phyloP scores from a whole-genome alignment of 2,113 vertebrate species.

The Ahaetulla prasina region DNA sequence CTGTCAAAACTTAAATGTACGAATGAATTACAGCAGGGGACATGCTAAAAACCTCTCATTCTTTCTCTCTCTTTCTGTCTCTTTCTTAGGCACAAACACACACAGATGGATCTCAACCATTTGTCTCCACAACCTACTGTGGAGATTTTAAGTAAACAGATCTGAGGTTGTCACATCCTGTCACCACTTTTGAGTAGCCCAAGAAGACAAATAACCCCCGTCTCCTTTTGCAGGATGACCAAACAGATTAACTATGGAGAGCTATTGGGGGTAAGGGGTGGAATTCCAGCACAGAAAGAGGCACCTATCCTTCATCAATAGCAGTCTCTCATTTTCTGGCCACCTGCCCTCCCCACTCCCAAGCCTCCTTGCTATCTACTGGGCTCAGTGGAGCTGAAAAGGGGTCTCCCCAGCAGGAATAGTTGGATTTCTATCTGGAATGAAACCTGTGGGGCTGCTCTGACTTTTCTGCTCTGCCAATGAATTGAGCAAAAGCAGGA shows the following conservation, averaged over 20 bases:
- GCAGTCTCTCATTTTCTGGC: neutral
- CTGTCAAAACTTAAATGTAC: neutral
- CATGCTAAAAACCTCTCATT: neutral
- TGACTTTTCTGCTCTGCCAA: neutral
- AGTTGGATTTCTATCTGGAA: neutral
- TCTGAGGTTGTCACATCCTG: neutral
- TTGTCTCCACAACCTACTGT: neutral
- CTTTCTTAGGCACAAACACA: neutral
- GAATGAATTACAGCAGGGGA: neutral
- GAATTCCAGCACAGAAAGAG: neutral
- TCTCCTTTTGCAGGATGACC: constrained; percentile 14
- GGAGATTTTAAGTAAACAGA: neutral
- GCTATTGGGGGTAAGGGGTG: neutral
- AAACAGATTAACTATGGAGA: neutral
- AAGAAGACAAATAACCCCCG: constrained; percentile 14
- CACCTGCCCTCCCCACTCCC: neutral
- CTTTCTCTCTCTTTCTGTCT: neutral
- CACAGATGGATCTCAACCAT: neutral
- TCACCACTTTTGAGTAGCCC: constrained; percentile 13
- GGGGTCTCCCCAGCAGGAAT: neutral
- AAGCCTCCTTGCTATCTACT: neutral
- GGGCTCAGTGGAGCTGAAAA: neutral
- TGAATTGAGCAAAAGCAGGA: neutral
- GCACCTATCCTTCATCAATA: neutral
- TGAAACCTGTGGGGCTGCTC: neutral